Evolutionary conservation across 2,888 invertebrate species (phyloP).

Genomic region (Ctenicera cuprea): DNA sequence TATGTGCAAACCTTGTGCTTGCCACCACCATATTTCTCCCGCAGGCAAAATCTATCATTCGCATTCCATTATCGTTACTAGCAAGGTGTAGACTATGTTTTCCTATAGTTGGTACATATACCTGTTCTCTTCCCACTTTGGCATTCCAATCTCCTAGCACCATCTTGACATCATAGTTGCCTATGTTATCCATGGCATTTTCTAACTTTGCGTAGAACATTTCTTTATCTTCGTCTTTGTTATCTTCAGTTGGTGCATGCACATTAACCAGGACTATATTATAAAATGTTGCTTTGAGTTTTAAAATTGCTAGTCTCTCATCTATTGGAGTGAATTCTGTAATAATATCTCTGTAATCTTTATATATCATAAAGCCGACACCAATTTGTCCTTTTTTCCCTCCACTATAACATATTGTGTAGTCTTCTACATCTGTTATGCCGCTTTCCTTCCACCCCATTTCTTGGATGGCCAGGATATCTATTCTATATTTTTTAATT

Average conservation of each 20-base stretch:
- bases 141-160: constrained; percentile 2
- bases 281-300: constrained; percentile 11
- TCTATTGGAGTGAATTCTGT: constrained; percentile 15
- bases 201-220: constrained; percentile 7
- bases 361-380: not conserved
- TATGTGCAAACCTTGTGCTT: constrained; percentile 1
- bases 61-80: constrained; percentile 14
- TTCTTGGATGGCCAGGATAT: constrained; percentile 1
- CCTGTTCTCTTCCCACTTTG: not conserved
- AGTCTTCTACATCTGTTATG: constrained; percentile 3
- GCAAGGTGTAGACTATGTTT: not conserved
- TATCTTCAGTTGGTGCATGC: not conserved
- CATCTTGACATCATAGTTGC: not conserved
- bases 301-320: constrained; percentile 5
- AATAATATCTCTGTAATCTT: not conserved
- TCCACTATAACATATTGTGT: constrained; percentile 13
- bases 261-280: constrained; percentile 8
- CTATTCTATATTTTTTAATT: constrained; percentile 8
- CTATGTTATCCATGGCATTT: constrained; percentile 1
- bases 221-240: constrained; percentile 4
- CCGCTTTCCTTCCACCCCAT: constrained; percentile 3
- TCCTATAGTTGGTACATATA: constrained; percentile 5
- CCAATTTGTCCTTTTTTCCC: constrained; percentile 12
- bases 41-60: constrained; percentile 6
- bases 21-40: constrained; percentile 6